Conservation (phyloP, 2,113 vertebrate genomes). For the Formicarius rufipectus region DNA sequence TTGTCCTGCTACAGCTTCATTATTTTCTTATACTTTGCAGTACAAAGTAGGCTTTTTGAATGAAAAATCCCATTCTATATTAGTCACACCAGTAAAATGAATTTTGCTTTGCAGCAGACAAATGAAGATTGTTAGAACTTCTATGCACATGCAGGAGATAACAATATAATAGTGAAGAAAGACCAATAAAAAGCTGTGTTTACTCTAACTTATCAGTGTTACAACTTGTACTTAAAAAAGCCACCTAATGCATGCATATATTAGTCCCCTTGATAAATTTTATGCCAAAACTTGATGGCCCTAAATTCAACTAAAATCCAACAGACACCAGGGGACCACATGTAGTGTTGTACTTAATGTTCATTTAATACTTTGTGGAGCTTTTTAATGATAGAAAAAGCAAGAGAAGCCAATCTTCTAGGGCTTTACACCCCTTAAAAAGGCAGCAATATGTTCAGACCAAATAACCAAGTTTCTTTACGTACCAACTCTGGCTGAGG, state of each 20-base stretch:
- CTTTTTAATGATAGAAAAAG: not conserved
- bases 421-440: not conserved
- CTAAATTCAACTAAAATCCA: not conserved
- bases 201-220: not conserved
- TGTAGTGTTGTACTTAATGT: not conserved
- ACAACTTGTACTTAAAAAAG: not conserved
- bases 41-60: not conserved
- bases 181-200: not conserved
- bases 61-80: not conserved
- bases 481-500: not conserved
- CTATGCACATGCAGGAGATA: not conserved
- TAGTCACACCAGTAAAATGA: not conserved
- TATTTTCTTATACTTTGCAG: constrained; percentile 16
- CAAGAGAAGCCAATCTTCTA: not conserved
- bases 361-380: not conserved
- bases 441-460: not conserved
- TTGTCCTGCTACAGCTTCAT: not conserved
- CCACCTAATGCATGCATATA: not conserved
- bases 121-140: not conserved
- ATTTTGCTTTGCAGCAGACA: not conserved
- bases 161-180: not conserved
- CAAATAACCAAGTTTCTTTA: not conserved
- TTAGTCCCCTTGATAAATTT: not conserved
- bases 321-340: not conserved
- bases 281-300: not conserved